Evolutionary conservation across 2,797 vertebrate genomes (phyloP).

Genomic region (Notamacropus eugenii): DNA sequence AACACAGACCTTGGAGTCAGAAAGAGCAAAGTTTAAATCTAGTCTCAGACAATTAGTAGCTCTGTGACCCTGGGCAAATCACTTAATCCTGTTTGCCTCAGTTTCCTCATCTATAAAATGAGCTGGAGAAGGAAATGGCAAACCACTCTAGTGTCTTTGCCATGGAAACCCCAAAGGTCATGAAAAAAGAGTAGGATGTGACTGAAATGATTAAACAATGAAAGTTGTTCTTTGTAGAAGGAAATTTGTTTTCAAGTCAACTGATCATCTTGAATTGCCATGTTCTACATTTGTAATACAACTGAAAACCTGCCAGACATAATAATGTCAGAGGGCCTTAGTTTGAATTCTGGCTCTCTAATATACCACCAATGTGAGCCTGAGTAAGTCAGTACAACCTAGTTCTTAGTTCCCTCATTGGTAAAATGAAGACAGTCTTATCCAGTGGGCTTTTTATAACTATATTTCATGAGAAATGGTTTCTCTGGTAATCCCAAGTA

Average conservation of each 20-base stretch:
- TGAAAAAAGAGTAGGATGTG: neutral
- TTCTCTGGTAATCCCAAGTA: neutral
- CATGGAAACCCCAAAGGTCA: neutral
- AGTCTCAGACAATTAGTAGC: no score
- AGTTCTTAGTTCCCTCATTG: neutral
- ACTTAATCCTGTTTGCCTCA: neutral
- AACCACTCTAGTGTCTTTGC: neutral
- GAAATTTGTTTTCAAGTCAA: neutral
- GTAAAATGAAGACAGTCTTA: neutral
- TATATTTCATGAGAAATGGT: neutral
- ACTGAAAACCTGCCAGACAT: neutral
- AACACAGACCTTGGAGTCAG: no score
- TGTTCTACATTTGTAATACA: neutral
- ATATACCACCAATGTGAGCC: neutral
- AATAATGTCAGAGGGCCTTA: neutral
- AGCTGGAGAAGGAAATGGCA: neutral
- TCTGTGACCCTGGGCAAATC: neutral
- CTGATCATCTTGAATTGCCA: neutral
- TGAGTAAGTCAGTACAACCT: neutral
- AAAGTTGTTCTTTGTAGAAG: neutral
- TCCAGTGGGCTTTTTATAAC: neutral
- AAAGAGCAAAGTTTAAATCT: no score
- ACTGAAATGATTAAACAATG: neutral
- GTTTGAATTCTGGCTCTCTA: neutral
- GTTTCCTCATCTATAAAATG: neutral